Evolutionary conservation across 2,888 invertebrate species (phyloP), one percentile per base, ranked within the genome.

Genomic region (Capitulum mitella): DNA sequence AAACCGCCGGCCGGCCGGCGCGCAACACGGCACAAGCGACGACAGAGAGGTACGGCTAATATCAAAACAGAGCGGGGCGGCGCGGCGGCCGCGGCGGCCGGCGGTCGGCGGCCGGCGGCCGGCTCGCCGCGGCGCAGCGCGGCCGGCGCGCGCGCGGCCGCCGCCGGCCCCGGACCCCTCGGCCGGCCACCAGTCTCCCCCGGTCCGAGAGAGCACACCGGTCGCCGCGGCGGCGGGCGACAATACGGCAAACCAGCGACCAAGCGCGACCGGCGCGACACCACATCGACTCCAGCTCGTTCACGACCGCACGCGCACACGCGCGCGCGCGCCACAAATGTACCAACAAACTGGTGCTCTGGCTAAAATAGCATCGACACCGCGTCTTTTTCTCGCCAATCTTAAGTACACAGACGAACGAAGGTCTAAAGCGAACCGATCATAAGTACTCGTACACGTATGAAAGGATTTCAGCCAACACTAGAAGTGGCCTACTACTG

Each of bases 381-480:
- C 26, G 70, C 70, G 70, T 40, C 37, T 40, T 40, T 51, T 40
- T 1, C 70, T 70, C n/a, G 64, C 64, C 26, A 12, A 22, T 8
- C 26, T 6, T 70, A 70, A 70, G 70, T 70, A 70, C 70, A 70
- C 19, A 37, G 8, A 70, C 40, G 2, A 40, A 29, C 34, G 1
- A 64, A 32, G 64, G 32, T 34, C 64, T 64, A 34, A 64, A 64
- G 29, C 64, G 34, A 64, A 64, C 29, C 58, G 58, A 64, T 34
- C 19, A 16, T 34, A 64, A 64, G 64, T 64, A 64, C 34, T 64
- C 64, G 64, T 64, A 64, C 64, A 34, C 19, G 22, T 22, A 32
- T 34, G 64, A 70, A 70, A 70, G 37, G 70, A 70, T 26, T 70
- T 40, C 70, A 40, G 40, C 70, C 70, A 70, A 37, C 70, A 26